phyloP scores from a whole-genome alignment of 37 sponge, comb jelly and placozoan species.

The Crambe crambe region DNA sequence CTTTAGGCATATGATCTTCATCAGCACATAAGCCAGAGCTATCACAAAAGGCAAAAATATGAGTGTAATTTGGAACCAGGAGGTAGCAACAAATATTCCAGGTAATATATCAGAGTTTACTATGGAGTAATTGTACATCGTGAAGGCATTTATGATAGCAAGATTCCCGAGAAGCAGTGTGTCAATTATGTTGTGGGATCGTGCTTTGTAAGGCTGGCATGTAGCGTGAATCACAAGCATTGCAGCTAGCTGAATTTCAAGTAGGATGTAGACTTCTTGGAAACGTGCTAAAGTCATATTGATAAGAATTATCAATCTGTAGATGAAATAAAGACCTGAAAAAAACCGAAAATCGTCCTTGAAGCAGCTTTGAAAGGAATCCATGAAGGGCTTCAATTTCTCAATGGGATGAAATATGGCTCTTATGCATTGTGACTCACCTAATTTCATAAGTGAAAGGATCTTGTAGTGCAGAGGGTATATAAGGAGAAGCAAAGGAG shows the following conservation, averaged over 20 bases:
- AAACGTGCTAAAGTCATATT: neutral
- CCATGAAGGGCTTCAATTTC: constrained; percentile 19
- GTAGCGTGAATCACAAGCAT: constrained; percentile 13
- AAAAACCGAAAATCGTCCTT: constrained; percentile 34
- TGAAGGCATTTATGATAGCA: constrained; percentile 16
- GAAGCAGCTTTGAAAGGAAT: constrained; percentile 34
- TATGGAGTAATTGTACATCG: constrained; percentile 5
- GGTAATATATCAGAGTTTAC: neutral
- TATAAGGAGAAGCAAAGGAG: constrained; percentile 19
- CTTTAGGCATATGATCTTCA: no score
- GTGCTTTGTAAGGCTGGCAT: constrained; percentile 10
- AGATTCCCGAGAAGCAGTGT: constrained; percentile 8
- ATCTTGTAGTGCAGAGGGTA: constrained; percentile 26
- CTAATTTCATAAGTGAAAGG: neutral
- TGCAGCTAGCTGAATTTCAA: constrained; percentile 1
- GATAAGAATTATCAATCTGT: neutral
- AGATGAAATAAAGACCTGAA: constrained; percentile 16
- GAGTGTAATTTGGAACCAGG: constrained; percentile 8
- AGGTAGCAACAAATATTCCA: neutral
- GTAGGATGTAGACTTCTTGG: neutral
- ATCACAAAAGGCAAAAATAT: neutral
- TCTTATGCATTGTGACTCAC: neutral
- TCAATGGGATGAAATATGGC: neutral
- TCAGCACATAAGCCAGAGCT: neutral
- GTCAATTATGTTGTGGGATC: constrained; percentile 11